These are phyloP conservation scores for Melieria picta DNA, from an alignment of 2,888 invertebrate species.

Conservation along the genomic window DNA sequence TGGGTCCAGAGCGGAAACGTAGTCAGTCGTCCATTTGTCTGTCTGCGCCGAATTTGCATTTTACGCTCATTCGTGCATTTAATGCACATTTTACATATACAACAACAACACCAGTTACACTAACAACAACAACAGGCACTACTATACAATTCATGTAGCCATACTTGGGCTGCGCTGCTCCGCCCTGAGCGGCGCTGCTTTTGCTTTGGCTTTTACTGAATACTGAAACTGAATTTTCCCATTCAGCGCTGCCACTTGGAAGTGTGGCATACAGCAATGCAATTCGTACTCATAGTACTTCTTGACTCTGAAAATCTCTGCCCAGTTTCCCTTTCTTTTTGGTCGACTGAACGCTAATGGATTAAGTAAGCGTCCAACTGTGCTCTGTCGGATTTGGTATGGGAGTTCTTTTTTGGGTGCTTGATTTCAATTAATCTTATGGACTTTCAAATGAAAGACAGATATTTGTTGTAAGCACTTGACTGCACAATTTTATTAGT, in stretches of 20 bases:
- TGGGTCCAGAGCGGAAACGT: neutral
- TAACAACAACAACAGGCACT: too few species aligned
- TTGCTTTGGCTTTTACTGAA: conserved; percentile 15
- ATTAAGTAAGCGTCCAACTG: too few species aligned
- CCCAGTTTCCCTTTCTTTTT: too few species aligned
- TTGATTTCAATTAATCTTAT: too few species aligned
- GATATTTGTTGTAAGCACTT: neutral
- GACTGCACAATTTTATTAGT: neutral
- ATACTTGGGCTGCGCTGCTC: conserved; percentile 4
- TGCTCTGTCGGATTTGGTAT: neutral
- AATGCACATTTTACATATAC: conserved; percentile 40
- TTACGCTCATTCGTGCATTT: conserved; percentile 48
- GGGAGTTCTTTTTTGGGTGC: neutral
- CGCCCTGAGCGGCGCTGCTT: conserved; percentile 10
- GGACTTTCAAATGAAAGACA: too few species aligned
- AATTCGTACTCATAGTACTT: too few species aligned
- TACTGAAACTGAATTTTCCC: neutral
- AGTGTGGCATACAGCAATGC: too few species aligned
- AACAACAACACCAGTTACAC: too few species aligned
- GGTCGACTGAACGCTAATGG: too few species aligned
- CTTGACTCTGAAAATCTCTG: too few species aligned
- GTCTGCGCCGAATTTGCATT: conserved; percentile 37
- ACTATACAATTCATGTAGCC: too few species aligned
- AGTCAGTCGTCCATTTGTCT: neutral
- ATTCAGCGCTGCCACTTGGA: conserved; percentile 10